Evolutionary conservation across 2,888 invertebrate species (phyloP).

Genomic region (Rapana venosa): DNA sequence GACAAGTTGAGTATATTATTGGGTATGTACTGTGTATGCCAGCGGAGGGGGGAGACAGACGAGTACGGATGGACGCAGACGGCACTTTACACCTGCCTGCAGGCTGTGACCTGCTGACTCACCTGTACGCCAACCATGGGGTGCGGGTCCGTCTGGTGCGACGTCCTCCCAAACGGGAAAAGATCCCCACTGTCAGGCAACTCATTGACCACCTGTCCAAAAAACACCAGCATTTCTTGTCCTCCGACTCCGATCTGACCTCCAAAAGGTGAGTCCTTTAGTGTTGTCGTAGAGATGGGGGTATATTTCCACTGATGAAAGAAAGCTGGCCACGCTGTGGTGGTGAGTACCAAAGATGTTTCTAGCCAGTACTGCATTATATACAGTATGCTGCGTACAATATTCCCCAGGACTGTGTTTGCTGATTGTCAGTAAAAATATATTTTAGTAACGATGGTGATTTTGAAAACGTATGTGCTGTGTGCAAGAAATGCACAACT

Average conservation of each 20-base stretch:
- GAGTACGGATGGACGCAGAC: slow-evolving; percentile 31
- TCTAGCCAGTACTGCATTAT: too few relatives aligned
- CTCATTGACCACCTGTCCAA: slow-evolving; percentile 63
- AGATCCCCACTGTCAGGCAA: slow-evolving; percentile 64
- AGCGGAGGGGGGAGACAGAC: slow-evolving; percentile 6
- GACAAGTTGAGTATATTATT: not conserved
- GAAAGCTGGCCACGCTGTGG: too few relatives aligned
- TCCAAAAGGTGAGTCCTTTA: slow-evolving; percentile 6
- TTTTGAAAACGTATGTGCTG: too few relatives aligned
- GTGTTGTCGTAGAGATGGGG: not conserved
- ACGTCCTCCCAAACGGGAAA: slow-evolving; percentile 42
- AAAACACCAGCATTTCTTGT: slow-evolving; percentile 57
- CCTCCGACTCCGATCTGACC: not conserved
- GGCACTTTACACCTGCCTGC: slow-evolving; percentile 52
- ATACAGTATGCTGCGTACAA: too few relatives aligned
- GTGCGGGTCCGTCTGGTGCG: slow-evolving; percentile 52
- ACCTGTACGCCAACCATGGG: slow-evolving; percentile 63
- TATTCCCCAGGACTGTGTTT: too few relatives aligned
- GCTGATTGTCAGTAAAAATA: too few relatives aligned
- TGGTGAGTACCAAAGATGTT: too few relatives aligned
- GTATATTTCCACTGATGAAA: too few relatives aligned
- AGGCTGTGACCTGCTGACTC: slow-evolving; percentile 57
- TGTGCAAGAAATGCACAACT: too few relatives aligned
- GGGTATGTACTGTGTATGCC: slow-evolving; percentile 2
- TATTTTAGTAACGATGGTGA: too few relatives aligned